phyloP scores from a whole-genome alignment of 92 coral and sea anemone species.

The Chrysogorgia sp. region DNA sequence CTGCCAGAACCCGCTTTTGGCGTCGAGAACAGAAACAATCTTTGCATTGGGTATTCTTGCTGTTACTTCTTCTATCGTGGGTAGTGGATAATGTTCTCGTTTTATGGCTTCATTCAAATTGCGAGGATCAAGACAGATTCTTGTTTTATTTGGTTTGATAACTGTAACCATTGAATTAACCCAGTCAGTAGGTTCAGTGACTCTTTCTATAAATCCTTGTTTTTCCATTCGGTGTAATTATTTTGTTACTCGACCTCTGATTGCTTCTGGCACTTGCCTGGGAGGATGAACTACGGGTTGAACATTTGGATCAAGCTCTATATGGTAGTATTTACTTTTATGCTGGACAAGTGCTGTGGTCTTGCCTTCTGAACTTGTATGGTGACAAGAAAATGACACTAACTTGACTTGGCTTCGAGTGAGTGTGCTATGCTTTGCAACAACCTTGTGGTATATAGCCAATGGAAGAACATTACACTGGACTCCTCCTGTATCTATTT shows the following conservation, averaged over 20 bases:
- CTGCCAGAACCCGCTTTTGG: constrained; percentile 23
- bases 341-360: no score
- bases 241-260: neutral
- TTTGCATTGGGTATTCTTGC: constrained; percentile 22
- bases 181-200: constrained; percentile 21
- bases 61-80: constrained; percentile 12
- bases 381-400: no score
- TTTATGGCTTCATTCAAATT: neutral
- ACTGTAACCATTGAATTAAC: constrained; percentile 13
- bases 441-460: no score
- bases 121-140: constrained; percentile 20
- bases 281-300: neutral
- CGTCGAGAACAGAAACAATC: constrained; percentile 15
- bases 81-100: constrained; percentile 26
- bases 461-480: no score
- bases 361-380: no score
- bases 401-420: no score
- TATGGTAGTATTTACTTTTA: no score
- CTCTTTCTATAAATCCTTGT: neutral
- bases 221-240: neutral
- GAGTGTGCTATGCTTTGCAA: no score
- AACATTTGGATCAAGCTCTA: no score
- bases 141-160: neutral
- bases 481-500: no score
- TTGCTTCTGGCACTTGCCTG: neutral